Percentiles rank a stretch among this genome's conserved stretches.
Evolutionary conservation across 1,140 invertebrate species (phyloP).

Genomic region (Ostrea edulis): DNA sequence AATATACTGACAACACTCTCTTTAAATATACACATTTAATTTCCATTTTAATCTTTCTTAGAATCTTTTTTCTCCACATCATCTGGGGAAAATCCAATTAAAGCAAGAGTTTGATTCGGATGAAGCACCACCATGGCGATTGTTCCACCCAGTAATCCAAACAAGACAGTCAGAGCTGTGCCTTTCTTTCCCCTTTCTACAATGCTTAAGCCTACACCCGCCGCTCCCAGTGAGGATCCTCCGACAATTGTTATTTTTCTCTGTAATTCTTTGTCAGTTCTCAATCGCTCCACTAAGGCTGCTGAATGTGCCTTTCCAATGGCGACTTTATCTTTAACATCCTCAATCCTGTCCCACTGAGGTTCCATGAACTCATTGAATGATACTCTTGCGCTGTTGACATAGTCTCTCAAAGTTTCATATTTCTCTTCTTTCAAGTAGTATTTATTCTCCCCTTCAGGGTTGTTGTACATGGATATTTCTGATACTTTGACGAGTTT

Average conservation of each 20-base stretch:
- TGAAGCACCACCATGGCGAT: background rate
- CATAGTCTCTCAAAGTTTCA: conserved; percentile 2
- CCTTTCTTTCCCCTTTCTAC: conserved; percentile 3
- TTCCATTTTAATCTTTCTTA: background rate
- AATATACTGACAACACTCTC: too few relatives aligned
- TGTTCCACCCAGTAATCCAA: background rate
- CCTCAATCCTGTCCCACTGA: conserved; percentile 30
- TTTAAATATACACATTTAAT: background rate
- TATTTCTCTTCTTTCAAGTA: conserved; percentile 21
- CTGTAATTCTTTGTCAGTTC: conserved; percentile 14
- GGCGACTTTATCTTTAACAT: conserved; percentile 14
- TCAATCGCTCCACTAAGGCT: background rate
- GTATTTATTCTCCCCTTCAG: background rate
- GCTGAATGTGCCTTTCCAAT: background rate
- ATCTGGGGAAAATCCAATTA: conserved; percentile 5
- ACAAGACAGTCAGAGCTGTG: background rate
- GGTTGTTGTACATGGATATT: conserved; percentile 1
- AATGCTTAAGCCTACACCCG: background rate
- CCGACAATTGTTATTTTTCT: conserved; percentile 16
- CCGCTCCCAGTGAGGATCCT: background rate
- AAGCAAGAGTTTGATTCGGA: background rate
- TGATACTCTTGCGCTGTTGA: conserved; percentile 1
- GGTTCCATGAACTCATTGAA: conserved; percentile 4
- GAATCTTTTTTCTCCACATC: background rate
- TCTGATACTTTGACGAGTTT: background rate